These are phyloP conservation scores for Pogoniulus pusillus DNA, from an alignment of 2,797 vertebrate genomes.

Conservation along the genomic window DNA sequence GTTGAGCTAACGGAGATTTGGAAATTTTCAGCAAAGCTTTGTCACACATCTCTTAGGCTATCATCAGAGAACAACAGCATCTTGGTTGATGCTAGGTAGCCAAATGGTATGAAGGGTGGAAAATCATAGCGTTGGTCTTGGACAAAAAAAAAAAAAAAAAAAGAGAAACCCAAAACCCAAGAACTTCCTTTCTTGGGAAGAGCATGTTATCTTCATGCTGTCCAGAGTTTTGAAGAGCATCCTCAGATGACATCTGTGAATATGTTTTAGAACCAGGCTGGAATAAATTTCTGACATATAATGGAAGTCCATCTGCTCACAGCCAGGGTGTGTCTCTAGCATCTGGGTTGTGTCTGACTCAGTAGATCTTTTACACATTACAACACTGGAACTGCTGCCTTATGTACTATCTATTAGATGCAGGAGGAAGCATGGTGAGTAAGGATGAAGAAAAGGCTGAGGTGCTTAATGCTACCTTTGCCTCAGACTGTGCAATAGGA, in stretches of 20 bases:
- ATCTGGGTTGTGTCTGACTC: background rate
- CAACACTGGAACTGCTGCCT: background rate
- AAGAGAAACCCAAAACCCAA: too few species aligned
- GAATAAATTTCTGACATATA: background rate
- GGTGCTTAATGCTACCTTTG: too few species aligned
- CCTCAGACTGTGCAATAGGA: too few species aligned
- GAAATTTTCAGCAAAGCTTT: background rate
- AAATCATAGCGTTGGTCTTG: background rate
- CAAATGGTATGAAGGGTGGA: background rate
- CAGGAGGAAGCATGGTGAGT: too few species aligned
- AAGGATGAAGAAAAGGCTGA: too few species aligned
- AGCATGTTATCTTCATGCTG: background rate
- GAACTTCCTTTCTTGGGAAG: background rate
- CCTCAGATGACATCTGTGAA: background rate
- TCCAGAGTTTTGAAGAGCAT: background rate
- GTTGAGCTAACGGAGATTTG: background rate
- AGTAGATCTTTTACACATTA: background rate
- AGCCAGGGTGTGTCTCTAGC: background rate
- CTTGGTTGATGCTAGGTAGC: background rate
- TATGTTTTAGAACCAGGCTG: background rate
- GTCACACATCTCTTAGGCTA: background rate
- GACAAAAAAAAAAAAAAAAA: too few species aligned
- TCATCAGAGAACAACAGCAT: background rate
- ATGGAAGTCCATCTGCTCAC: background rate
- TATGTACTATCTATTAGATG: background rate